Conservation (phyloP, 2,797 vertebrate species). For the Jordanella pulchra region DNA sequence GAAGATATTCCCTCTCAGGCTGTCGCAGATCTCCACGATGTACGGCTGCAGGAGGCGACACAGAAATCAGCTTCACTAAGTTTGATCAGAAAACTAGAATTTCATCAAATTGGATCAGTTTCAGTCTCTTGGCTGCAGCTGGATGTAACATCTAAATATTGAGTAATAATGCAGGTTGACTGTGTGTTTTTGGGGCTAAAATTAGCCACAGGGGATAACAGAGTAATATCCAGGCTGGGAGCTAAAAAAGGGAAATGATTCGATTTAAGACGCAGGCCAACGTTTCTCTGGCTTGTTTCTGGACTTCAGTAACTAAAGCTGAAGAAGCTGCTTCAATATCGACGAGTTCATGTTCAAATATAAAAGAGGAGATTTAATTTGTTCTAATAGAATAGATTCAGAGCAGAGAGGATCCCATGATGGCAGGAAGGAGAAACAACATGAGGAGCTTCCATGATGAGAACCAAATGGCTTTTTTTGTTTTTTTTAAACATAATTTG, state of each 20-base stretch:
- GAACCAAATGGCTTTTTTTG: too few relatives aligned
- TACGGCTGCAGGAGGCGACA: slow-evolving; percentile 83
- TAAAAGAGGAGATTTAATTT: not conserved
- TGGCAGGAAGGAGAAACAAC: not conserved
- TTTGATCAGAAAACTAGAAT: not conserved
- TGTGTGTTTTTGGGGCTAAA: not conserved
- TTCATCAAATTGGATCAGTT: not conserved
- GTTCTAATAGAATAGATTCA: not conserved
- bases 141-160: not conserved
- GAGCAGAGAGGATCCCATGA: not conserved
- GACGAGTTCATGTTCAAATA: not conserved
- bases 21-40: slow-evolving; percentile 97
- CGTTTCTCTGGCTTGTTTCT: slow-evolving; percentile 6
- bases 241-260: slow-evolving; percentile 38
- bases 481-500: too few relatives aligned
- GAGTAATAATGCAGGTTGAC: not conserved
- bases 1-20: slow-evolving; percentile 93
- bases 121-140: not conserved
- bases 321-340: not conserved
- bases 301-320: not conserved
- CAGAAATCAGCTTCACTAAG: not conserved
- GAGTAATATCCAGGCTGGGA: slow-evolving; percentile 9
- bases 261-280: slow-evolving; percentile 35
- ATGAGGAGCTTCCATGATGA: not conserved
- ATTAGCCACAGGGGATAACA: slow-evolving; percentile 13